Evolutionary conservation across 2,888 invertebrate species (phyloP).

Genomic region (Anagyrus pseudococci): DNA sequence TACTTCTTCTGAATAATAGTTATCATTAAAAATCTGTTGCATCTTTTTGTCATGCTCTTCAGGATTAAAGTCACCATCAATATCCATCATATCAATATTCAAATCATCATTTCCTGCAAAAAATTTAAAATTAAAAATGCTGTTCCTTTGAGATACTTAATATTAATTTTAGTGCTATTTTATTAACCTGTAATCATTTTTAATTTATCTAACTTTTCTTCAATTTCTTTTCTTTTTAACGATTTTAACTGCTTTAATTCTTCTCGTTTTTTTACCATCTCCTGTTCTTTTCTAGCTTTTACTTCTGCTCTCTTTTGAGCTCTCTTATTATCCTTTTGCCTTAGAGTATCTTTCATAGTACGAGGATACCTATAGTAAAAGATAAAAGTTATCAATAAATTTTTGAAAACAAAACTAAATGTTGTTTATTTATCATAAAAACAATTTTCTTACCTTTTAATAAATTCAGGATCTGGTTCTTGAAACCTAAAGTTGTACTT

Average conservation of each 20-base stretch:
- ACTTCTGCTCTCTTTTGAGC: conserved; percentile 79
- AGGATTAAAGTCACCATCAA: conserved; percentile 92
- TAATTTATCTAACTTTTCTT: conserved; percentile 84
- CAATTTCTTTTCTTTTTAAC: conserved; percentile 87
- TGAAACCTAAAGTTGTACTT: conserved; percentile 97
- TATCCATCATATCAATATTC: conserved; percentile 64
- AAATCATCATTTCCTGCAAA: conserved; percentile 54
- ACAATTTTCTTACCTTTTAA: conserved; percentile 56
- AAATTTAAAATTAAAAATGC: conserved; percentile 15
- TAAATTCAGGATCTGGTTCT: conserved; percentile 92
- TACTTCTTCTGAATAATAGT: conserved; percentile 78
- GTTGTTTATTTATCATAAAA: conserved; percentile 7
- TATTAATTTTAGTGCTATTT: no score
- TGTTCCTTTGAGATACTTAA: no score
- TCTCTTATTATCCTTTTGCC: conserved; percentile 81
- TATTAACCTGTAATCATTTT: conserved; percentile 81
- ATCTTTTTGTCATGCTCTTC: conserved; percentile 85
- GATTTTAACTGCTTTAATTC: conserved; percentile 89
- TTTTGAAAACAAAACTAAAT: not conserved
- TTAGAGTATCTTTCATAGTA: conserved; percentile 81
- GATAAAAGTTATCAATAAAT: conserved; percentile 8
- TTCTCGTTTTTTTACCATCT: conserved; percentile 81
- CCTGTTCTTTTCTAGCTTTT: conserved; percentile 76
- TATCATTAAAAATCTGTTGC: conserved; percentile 84
- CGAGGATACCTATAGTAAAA: conserved; percentile 77